phyloP scores from a whole-genome alignment of 2,888 invertebrate species.

The Lumbricus terrestris region DNA sequence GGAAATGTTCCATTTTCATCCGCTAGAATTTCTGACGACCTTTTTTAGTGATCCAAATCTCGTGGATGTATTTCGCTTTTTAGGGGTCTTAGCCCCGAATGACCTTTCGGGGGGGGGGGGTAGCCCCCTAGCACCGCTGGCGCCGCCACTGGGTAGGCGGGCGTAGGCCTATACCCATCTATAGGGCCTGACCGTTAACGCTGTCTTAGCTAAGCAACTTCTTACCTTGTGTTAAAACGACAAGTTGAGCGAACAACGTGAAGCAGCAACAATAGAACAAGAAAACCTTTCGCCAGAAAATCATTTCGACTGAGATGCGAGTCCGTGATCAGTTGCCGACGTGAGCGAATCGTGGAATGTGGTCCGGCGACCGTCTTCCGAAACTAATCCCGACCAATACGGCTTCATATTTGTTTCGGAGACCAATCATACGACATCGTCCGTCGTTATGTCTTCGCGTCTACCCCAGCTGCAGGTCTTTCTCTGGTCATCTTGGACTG shows the following conservation, averaged over 20 bases:
- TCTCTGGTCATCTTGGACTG: neutral
- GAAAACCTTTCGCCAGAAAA: neutral
- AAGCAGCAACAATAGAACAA: neutral
- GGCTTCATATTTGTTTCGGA: neutral
- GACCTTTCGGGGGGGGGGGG: too few relatives aligned
- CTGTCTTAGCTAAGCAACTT: neutral
- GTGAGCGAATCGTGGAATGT: neutral
- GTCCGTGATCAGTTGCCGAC: neutral
- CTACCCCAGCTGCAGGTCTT: neutral
- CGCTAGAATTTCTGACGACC: too few relatives aligned
- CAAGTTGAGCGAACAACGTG: neutral
- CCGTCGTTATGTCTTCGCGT: neutral
- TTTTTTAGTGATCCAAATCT: too few relatives aligned
- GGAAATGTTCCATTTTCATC: too few relatives aligned
- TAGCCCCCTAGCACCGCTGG: too few relatives aligned
- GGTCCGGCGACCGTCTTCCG: neutral
- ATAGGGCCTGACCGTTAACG: neutral
- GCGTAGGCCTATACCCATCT: too few relatives aligned
- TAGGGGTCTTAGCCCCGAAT: too few relatives aligned
- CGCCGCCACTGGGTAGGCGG: too few relatives aligned
- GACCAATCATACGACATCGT: neutral
- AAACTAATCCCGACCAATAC: neutral
- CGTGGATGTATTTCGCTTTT: too few relatives aligned
- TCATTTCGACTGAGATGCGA: neutral
- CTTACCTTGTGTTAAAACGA: neutral